A percentile compares a stretch with the other conserved stretches of the same genome.
These are phyloP conservation scores for Leuciscus idus DNA, from an alignment of 2,113 vertebrate genomes.

Conservation along the genomic window DNA sequence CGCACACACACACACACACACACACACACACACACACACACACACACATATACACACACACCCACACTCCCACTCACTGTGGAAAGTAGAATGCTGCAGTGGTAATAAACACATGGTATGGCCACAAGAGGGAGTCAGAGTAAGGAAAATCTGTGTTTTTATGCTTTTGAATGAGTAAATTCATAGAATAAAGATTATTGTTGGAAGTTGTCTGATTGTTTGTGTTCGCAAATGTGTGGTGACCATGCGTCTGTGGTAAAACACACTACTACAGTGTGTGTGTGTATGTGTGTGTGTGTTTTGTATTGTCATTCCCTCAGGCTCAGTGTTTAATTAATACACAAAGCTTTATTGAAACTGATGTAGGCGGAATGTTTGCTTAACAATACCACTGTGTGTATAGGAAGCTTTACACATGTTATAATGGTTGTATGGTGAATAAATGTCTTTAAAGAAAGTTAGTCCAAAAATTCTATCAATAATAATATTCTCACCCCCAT, in stretches of 20 bases:
- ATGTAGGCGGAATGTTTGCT: slow-evolving; percentile 16
- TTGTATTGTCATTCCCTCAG: slow-evolving; percentile 8
- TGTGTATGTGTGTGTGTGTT: neutral
- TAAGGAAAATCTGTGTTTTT: neutral
- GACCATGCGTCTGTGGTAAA: neutral
- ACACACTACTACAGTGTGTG: neutral
- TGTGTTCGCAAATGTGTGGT: neutral
- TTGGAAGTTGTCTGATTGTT: neutral
- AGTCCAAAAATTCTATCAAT: neutral
- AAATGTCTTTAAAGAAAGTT: neutral
- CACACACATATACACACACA: slow-evolving; percentile 63
- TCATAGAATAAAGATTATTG: neutral
- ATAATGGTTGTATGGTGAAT: too few relatives aligned
- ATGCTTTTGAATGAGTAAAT: slow-evolving; percentile 34
- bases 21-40: neutral
- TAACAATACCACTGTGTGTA: neutral
- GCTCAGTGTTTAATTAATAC: slow-evolving; percentile 32
- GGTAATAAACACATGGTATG: neutral
- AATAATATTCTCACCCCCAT: neutral
- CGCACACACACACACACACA: slow-evolving; percentile 46
- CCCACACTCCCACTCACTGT: slow-evolving; percentile 62
- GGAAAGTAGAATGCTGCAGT: slow-evolving; percentile 31
- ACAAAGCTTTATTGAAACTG: slow-evolving; percentile 41
- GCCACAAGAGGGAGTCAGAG: slow-evolving; percentile 53
- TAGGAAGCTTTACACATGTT: neutral